These are phyloP conservation scores for Micrastur ruficollis DNA, from an alignment of 2,797 vertebrate genomes.

Conservation along the genomic window DNA sequence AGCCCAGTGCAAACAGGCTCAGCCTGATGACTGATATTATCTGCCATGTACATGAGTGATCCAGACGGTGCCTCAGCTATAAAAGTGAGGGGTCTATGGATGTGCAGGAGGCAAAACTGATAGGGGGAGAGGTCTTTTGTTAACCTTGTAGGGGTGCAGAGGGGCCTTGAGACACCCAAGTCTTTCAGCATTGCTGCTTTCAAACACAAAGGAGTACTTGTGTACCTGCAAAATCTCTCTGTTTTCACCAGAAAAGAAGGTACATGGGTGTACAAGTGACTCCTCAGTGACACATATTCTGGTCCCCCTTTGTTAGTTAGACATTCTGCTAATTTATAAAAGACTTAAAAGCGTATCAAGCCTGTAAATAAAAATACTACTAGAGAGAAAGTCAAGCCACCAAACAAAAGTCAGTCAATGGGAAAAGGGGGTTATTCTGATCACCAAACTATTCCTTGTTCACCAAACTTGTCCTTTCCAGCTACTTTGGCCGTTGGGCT, in stretches of 20 bases:
- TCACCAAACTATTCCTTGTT: neutral
- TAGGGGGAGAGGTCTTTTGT: neutral
- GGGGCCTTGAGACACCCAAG: neutral
- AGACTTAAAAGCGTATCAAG: neutral
- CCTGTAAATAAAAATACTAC: neutral
- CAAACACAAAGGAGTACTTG: neutral
- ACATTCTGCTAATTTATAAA: neutral
- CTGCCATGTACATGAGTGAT: accelerated
- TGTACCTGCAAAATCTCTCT: neutral
- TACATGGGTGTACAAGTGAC: neutral
- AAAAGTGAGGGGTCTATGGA: neutral
- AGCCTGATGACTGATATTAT: neutral
- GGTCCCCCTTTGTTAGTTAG: neutral
- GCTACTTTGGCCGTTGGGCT: neutral
- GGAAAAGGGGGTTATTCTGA: neutral
- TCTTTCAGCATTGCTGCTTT: neutral
- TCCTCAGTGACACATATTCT: neutral
- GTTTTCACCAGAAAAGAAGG: neutral
- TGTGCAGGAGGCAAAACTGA: neutral
- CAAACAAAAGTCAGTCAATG: neutral
- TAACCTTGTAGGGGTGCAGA: neutral
- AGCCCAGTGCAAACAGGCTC: neutral
- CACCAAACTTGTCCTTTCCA: neutral
- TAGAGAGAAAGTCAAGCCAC: neutral
- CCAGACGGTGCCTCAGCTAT: neutral